Conservation (phyloP, 2,113 vertebrate species). For the Onychostruthus taczanowskii region DNA sequence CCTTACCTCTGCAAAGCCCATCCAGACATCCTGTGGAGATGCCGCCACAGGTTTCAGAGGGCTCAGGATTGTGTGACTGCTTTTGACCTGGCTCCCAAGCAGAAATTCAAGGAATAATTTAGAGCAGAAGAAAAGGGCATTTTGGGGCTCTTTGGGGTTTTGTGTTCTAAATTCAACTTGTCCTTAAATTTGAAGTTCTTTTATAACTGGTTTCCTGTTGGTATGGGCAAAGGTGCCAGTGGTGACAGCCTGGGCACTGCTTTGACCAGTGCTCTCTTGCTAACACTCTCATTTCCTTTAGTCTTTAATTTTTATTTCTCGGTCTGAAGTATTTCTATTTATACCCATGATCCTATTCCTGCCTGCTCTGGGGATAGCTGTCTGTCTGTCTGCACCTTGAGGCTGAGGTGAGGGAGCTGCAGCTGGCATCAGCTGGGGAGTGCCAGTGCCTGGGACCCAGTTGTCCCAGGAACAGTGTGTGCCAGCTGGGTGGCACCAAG, state of each 20-base stretch:
- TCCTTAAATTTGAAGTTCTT: not conserved
- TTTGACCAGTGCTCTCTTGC: not conserved
- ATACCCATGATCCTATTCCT: accelerated
- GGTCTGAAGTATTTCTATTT: not conserved
- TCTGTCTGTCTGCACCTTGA: not conserved
- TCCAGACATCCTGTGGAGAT: not conserved
- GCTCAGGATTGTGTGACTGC: not conserved
- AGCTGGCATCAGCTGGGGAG: not conserved
- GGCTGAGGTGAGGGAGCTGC: not conserved
- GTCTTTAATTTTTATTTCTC: not conserved
- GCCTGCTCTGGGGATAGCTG: not conserved
- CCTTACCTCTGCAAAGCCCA: not conserved
- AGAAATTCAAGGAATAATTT: not conserved
- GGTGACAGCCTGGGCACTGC: not conserved
- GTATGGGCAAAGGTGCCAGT: not conserved
- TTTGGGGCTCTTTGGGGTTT: not conserved
- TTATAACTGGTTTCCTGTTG: not conserved
- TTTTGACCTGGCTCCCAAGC: not conserved
- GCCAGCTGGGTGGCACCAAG: not conserved
- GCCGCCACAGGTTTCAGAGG: accelerated
- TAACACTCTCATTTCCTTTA: not conserved
- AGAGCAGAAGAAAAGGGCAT: not conserved
- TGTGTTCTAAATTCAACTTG: not conserved
- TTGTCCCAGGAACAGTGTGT: not conserved
- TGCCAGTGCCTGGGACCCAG: not conserved